Evolutionary conservation across 2,113 vertebrate genomes (phyloP), one percentile per base, ranked within the genome.

Genomic region (Cyanoliseus patagonus): DNA sequence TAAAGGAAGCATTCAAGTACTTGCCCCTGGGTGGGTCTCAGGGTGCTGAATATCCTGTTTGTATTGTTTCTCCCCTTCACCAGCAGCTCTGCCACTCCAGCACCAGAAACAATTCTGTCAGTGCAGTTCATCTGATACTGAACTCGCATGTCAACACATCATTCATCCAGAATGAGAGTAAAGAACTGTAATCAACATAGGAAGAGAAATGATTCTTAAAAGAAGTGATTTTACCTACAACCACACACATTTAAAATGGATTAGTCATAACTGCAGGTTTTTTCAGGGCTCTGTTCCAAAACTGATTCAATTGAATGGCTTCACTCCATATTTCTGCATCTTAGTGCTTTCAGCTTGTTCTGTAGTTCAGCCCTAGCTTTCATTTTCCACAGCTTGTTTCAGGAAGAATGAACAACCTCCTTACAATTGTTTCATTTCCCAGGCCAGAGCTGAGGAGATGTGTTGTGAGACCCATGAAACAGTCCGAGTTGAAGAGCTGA

Each of bases 261-360:
- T 95, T 88, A 95, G 69, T 93, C 94, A 92, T 89, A 88, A 95
- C 86, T 90, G 91, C 73, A 93, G 94, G 14, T 61, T 95, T 96
- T 91, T 79, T 75, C 83, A 89, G 77, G 86, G 95, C 89, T 94
- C 69, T 57, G 23, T 72, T 95, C 91, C 96, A 96, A 94, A 78
- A 62, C 49, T 49, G 66, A 44, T 53, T 91, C 86, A 73, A 13
- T 1, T 62, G 62, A 92, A 69, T 46, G 31, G n/a, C 52, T 92
- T 83, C 83, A 76, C 44, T 79, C 64, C 61, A 69, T 28, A 64
- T 57, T 93, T 86, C 83, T 85, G 59, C 46, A 90, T 74, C 52
- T 80, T 41, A 35, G 64, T 46, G 33, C 73, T 70, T 86, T 61
- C 66, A 86, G 61, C 52, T 49, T 49, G 39, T 79, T 92, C 70